Conservation (phyloP, 1,140 invertebrate species). For the Cydia fagiglandana region DNA sequence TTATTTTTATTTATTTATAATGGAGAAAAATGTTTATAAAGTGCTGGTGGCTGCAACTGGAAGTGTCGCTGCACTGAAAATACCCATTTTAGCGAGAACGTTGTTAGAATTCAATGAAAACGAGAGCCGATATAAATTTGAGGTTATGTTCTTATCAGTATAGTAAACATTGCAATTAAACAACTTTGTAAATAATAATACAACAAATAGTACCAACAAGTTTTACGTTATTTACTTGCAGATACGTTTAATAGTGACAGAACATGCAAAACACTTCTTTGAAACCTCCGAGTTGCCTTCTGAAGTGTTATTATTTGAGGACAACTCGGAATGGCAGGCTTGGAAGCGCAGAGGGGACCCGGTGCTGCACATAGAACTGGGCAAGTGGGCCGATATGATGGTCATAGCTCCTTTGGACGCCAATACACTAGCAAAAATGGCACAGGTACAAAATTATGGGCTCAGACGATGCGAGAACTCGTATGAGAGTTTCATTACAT, state of each 20-base stretch:
- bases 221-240: conserved; percentile 69
- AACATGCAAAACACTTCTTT: conserved; percentile 93
- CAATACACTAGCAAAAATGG: conserved; percentile 97
- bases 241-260: conserved; percentile 90
- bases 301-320: conserved; percentile 84
- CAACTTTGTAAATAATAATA: background rate
- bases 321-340: conserved; percentile 94
- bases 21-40: conserved; percentile 51
- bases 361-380: conserved; percentile 97
- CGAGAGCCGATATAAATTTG: conserved; percentile 46
- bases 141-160: conserved; percentile 50
- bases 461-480: too few relatives aligned
- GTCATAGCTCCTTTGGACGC: conserved; percentile 98
- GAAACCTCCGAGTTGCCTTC: conserved; percentile 81
- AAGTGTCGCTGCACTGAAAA: conserved; percentile 68
- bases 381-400: conserved; percentile 97
- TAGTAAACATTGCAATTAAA: background rate
- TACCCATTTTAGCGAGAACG: conserved; percentile 55
- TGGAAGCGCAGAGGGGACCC: conserved; percentile 96
- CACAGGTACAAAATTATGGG: conserved; percentile 82
- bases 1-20: conserved; percentile 15
- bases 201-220: background rate
- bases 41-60: conserved; percentile 64
- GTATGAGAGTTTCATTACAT: too few relatives aligned
- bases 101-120: conserved; percentile 48